phyloP scores from a whole-genome alignment of 2,113 vertebrate genomes.

The Physeter macrocephalus region DNA sequence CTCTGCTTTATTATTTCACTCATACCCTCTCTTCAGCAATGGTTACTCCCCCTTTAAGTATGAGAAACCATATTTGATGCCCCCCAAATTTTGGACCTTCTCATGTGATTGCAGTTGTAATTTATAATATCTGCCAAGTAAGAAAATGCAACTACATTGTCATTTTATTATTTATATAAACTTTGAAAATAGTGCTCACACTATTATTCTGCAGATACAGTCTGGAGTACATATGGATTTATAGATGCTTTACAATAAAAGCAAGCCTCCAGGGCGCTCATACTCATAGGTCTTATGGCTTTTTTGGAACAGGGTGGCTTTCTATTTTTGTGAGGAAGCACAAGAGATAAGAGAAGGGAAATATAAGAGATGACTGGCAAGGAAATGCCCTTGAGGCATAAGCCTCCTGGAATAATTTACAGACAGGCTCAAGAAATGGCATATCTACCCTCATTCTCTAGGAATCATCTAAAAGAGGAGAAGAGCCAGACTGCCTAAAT shows the following conservation, averaged over 20 bases:
- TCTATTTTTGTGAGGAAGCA: constrained; percentile 30
- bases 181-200: not conserved
- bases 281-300: not conserved
- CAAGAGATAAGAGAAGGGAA: not conserved
- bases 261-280: not conserved
- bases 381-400: not conserved
- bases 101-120: not conserved
- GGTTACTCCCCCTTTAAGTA: not conserved
- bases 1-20: not conserved
- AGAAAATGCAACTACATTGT: not conserved
- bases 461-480: not conserved
- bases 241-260: not conserved
- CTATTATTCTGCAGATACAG: not conserved
- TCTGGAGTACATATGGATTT: not conserved
- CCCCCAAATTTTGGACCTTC: not conserved
- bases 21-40: not conserved
- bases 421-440: not conserved
- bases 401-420: not conserved
- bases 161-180: not conserved
- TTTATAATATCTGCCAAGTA: not conserved
- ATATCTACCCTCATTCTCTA: not conserved
- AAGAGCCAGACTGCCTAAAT: not conserved
- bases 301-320: not conserved
- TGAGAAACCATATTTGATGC: not conserved
- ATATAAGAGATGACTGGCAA: not conserved